Evolutionary conservation across 1,140 invertebrate genomes (phyloP).

Genomic region (Chelonus insularis): DNA sequence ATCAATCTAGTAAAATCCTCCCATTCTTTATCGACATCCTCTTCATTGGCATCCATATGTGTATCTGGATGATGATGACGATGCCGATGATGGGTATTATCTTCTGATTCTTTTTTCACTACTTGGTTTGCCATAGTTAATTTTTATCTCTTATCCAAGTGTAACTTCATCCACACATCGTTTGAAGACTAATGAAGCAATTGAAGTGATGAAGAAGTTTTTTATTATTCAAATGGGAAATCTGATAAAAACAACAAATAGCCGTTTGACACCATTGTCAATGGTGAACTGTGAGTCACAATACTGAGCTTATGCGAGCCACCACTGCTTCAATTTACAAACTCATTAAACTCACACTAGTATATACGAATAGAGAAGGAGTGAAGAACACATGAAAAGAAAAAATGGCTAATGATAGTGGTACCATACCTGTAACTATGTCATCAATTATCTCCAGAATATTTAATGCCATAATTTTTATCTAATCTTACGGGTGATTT

Average conservation of each 20-base stretch:
- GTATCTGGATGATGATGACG: slow-evolving; percentile 37
- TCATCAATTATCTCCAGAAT: too few relatives aligned
- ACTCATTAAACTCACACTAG: slow-evolving; percentile 50
- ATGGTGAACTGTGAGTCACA: slow-evolving; percentile 25
- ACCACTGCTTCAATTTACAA: slow-evolving; percentile 51
- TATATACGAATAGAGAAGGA: neutral
- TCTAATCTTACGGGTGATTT: neutral
- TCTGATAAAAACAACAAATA: neutral
- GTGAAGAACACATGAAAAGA: neutral
- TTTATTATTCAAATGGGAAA: neutral
- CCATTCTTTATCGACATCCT: slow-evolving; percentile 64
- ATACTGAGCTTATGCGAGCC: slow-evolving; percentile 17
- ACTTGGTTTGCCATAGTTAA: slow-evolving; percentile 44
- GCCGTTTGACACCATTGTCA: slow-evolving; percentile 6
- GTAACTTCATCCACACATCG: neutral
- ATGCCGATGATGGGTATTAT: slow-evolving; percentile 41
- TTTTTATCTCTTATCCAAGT: neutral
- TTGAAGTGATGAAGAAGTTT: neutral
- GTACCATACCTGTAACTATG: neutral
- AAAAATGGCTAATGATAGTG: neutral
- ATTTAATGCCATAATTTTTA: neutral
- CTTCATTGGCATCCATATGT: slow-evolving; percentile 55
- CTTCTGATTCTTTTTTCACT: slow-evolving; percentile 58
- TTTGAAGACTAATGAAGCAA: too few relatives aligned
- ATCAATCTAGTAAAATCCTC: slow-evolving; percentile 64